Evolutionary conservation across 2,113 vertebrate species (phyloP).

Genomic region (Ia io): DNA sequence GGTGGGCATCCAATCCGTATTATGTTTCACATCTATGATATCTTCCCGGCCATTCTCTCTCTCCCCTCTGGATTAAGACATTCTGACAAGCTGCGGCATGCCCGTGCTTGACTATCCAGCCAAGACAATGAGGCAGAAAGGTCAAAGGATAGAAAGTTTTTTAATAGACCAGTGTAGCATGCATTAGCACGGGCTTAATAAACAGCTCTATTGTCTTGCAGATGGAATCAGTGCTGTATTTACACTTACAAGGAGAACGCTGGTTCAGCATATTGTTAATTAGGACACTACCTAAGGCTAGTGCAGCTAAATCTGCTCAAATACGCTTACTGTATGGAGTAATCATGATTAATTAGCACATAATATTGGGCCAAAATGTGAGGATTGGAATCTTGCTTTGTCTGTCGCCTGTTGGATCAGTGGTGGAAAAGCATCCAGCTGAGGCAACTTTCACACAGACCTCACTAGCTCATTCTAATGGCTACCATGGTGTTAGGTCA

Average conservation of each 20-base stretch:
- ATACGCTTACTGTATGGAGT: constrained; percentile 73
- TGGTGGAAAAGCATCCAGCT: constrained; percentile 40
- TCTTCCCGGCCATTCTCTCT: neutral
- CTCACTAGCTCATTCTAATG: constrained; percentile 61
- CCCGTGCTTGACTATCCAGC: neutral
- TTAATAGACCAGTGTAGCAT: neutral
- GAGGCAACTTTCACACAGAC: constrained; percentile 43
- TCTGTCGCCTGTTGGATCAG: constrained; percentile 25
- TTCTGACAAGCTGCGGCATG: neutral
- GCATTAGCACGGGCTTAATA: neutral
- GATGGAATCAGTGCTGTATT: constrained; percentile 50
- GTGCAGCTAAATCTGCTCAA: constrained; percentile 81
- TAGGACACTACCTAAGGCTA: constrained; percentile 71
- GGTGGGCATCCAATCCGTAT: neutral
- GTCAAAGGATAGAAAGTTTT: neutral
- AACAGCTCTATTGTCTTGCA: neutral
- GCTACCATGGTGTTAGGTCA: constrained; percentile 52
- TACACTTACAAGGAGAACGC: constrained; percentile 66
- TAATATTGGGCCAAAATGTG: constrained; percentile 61
- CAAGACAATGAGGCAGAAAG: neutral
- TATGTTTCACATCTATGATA: neutral
- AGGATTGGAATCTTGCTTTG: constrained; percentile 60
- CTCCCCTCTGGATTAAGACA: neutral
- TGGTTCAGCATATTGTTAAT: constrained; percentile 81
- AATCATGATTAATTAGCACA: constrained; percentile 81